Evolutionary conservation across 1,140 invertebrate species (phyloP).

Genomic region (Drosophila elegans): DNA sequence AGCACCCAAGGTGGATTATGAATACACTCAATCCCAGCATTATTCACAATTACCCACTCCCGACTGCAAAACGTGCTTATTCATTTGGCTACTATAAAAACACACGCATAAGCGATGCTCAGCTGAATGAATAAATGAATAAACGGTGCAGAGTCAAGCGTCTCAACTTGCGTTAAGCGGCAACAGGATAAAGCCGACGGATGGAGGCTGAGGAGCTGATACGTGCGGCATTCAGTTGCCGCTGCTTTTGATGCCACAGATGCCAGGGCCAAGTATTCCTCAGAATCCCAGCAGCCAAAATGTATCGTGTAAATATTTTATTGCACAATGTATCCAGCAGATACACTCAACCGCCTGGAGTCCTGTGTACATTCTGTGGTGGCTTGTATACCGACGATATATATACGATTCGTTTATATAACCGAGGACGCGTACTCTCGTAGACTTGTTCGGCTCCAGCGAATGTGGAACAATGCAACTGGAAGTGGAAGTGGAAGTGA

Average conservation of each 20-base stretch:
- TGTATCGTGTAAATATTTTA: conserved; percentile 79
- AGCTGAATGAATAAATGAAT: conserved; percentile 41
- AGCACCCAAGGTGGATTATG: conserved; percentile 6
- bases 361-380: conserved; percentile 33
- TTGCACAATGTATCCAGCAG: conserved; percentile 73
- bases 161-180: conserved; percentile 15
- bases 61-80: conserved; percentile 19
- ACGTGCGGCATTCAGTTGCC: conserved; percentile 39
- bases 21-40: conserved; percentile 8
- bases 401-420: conserved; percentile 8
- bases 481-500: conserved; percentile 42
- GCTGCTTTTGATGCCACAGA: conserved; percentile 58
- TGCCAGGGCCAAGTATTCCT: conserved; percentile 56
- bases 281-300: conserved; percentile 49
- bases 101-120: conserved; percentile 20
- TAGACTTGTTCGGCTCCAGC: conserved; percentile 6
- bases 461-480: conserved; percentile 68
- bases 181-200: conserved; percentile 12
- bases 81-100: conserved; percentile 33
- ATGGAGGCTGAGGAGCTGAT: conserved; percentile 4
- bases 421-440: conserved; percentile 11
- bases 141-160: conserved; percentile 21
- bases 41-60: conserved; percentile 3
- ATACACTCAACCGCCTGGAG: conserved; percentile 34
- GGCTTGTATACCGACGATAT: conserved; percentile 15